phyloP scores from a whole-genome alignment of 2,888 invertebrate species.

The Macrosoma leucophasiata region DNA sequence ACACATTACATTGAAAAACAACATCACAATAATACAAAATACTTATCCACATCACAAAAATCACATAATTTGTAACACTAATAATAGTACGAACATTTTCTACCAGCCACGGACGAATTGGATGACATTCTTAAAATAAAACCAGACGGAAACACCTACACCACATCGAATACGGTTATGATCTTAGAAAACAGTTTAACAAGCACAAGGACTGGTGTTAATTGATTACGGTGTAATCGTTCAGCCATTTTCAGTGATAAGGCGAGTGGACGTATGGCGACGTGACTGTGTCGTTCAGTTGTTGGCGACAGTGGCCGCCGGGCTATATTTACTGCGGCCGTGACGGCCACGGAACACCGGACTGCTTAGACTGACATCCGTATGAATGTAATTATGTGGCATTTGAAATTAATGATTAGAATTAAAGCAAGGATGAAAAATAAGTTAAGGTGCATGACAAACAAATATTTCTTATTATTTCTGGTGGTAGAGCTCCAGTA shows the following conservation, averaged over 20 bases:
- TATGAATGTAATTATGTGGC: no score
- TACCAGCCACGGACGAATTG: conserved; percentile 51
- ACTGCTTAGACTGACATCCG: no score
- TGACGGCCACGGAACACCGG: conserved; percentile 45
- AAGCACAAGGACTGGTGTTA: conserved; percentile 43
- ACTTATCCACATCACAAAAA: no score
- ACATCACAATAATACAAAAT: no score
- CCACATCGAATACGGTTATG: conserved; percentile 48
- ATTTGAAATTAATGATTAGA: no score
- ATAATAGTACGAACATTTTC: conserved; percentile 57
- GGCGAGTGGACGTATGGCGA: conserved; percentile 43
- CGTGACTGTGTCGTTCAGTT: conserved; percentile 33
- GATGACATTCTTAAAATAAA: conserved; percentile 64
- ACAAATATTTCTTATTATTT: no score
- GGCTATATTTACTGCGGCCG: conserved; percentile 61
- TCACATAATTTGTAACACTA: no score
- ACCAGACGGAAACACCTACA: conserved; percentile 42
- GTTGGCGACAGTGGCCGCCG: conserved; percentile 55
- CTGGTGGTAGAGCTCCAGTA: no score
- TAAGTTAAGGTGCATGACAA: no score
- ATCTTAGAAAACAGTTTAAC: conserved; percentile 51
- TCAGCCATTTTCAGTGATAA: conserved; percentile 72
- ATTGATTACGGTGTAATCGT: conserved; percentile 59
- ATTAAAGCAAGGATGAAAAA: no score
- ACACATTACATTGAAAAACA: no score